Evolutionary conservation across 2,113 vertebrate species (phyloP), one percentile per base, ranked within the genome.

Genomic region (Semnornis frantzii): DNA sequence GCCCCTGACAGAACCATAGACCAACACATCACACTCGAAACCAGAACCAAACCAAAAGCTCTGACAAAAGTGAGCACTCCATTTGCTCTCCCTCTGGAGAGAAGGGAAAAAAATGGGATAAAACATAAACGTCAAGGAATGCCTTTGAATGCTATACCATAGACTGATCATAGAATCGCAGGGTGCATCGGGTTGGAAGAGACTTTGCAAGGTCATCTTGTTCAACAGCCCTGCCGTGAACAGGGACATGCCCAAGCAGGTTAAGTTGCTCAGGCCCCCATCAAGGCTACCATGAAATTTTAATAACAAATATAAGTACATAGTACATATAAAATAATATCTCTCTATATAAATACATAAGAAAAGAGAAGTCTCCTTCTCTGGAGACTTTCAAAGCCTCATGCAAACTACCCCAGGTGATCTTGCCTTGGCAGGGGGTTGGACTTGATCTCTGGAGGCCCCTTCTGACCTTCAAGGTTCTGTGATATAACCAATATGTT

Each of bases 21-120:
- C 7, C 30, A 59, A 24, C 5, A n/a, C 0, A 0, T 5, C 1
- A 4, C 21, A 5, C 50, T 90, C 65, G 73, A 83, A 63, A 59
- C 1, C 31, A 37, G 39, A 85, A 60, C 7, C 10, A 62, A 62
- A 90, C 3, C 21, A 28, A 85, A 58, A 28, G 12, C 28, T 21
- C 44, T 31, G 63, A 37, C 31, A 82, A 85, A 89, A 59, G 18
- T 23, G 12, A 73, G 39, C 0, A 0, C 23, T 89, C 42, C 15
- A 2, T 16, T 46, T 46, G 33, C 20, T 57, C 12, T 79, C 5
- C n/a, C 23, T 2, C 7, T 57, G 30, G 12, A 72, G 28, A 77
- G 24, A 82, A 84, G 44, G 42, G 13, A 6, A 17, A 23, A 48
- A 10, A 10, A 69, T 18, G 30, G 55, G 87, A 58, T 15, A 44